These are phyloP conservation scores for Rhysida immarginata DNA, from an alignment of 1,140 invertebrate genomes.

Conservation along the genomic window DNA sequence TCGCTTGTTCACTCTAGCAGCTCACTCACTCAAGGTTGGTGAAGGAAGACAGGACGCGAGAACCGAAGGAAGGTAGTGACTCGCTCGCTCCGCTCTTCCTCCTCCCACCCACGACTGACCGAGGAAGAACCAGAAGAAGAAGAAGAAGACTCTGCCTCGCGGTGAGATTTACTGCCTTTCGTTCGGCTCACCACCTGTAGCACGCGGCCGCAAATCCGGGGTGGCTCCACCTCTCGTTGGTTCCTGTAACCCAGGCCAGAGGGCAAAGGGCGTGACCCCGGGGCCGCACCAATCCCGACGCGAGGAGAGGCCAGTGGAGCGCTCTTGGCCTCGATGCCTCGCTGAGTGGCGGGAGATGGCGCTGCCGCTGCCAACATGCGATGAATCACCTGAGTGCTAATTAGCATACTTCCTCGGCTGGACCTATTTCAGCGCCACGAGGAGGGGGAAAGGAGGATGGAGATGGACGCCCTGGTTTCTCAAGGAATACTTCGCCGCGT, in stretches of 20 bases:
- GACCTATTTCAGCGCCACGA: too few species aligned
- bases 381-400: neutral
- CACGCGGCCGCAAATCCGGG: neutral
- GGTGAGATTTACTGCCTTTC: neutral
- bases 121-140: too few species aligned
- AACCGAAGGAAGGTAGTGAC: neutral
- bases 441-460: too few species aligned
- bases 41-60: too few species aligned
- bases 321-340: neutral
- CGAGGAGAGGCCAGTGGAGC: neutral
- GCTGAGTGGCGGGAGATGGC: neutral
- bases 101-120: neutral
- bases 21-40: too few species aligned
- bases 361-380: neutral
- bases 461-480: too few species aligned
- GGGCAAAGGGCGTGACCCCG: constrained; percentile 7
- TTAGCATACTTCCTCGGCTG: constrained; percentile 4
- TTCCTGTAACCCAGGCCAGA: constrained; percentile 1
- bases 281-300: constrained; percentile 10
- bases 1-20: too few species aligned
- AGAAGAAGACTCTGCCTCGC: too few species aligned
- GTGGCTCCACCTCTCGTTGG: neutral
- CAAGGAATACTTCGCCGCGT: too few species aligned
- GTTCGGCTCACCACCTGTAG: neutral
- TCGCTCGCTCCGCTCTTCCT: neutral